Evolutionary conservation across 2,797 vertebrate genomes (phyloP), one percentile per base, ranked within the genome.

Genomic region (Enteromius unitaeniatus): DNA sequence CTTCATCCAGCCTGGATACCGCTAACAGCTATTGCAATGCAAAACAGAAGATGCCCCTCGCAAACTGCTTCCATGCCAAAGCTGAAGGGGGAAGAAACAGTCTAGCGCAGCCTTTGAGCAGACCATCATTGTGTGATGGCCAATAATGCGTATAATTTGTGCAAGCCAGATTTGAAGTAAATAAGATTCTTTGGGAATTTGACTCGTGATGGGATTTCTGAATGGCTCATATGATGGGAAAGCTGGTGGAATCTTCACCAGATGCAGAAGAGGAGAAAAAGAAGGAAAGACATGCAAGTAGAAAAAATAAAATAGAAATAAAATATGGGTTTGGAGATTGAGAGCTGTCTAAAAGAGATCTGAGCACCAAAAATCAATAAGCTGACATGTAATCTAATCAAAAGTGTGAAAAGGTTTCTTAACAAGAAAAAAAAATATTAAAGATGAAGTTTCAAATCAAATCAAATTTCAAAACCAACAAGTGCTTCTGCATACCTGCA

Each of bases 11-110:
- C 83, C 91, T 89, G 78, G 58, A 69, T 60, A 76, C 79, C 87
- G 87, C 90, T 81, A 89, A 89, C 88, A 83, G 88, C 94, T 81
- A 91, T 95, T 95, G 91, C 94, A 88, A 95, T 96, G 95, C 94
- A 95, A 94, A 95, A 86, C 91, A 92, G 92, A 87, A 81, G 86
- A 88, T 88, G 88, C 89, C 87, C 87, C 86, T 86, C 6, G 37
- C 47, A 73, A 84, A 83, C 83, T 51, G 70, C 80, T 76, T 86
- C 58, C 60, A 23, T 73, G 34, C 49, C 37, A 83, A 77, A 58
- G 67, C 47, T 62, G 23, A 15, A 47, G 40, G 47, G 49, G 31
- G 53, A 72, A 84, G 28, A 78, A 78, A 60, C 19, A 49, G 67
- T 53, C 68, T 21, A 70, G 69, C 51, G 65, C 67, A 42, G 81